Evolutionary conservation across 2,888 invertebrate species (phyloP).

Genomic region (Erebia aethiops): DNA sequence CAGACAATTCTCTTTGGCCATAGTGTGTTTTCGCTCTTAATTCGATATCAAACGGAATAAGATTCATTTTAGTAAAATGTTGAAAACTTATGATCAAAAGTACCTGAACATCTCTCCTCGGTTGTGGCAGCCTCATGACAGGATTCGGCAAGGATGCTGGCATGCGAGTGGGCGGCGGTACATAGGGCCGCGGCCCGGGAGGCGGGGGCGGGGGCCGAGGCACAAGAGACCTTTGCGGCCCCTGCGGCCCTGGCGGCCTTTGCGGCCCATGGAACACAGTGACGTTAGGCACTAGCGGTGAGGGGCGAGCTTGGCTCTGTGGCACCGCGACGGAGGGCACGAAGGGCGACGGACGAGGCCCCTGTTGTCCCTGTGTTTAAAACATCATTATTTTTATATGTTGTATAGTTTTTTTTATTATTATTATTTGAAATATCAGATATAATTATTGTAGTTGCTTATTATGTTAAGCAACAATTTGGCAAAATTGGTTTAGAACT

Average conservation of each 20-base stretch:
- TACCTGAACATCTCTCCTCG: constrained; percentile 74
- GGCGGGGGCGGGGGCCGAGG: constrained; percentile 43
- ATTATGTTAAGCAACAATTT: too few species aligned
- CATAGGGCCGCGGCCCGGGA: constrained; percentile 59
- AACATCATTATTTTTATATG: constrained; percentile 2
- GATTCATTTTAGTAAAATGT: too few species aligned
- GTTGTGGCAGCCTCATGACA: constrained; percentile 62
- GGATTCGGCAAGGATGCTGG: constrained; percentile 62
- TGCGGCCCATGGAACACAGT: constrained; percentile 21
- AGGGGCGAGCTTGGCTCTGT: constrained; percentile 28
- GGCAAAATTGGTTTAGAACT: too few species aligned
- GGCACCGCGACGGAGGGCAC: constrained; percentile 33
- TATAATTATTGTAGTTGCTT: too few species aligned
- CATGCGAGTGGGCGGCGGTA: constrained; percentile 70
- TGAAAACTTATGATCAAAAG: not conserved
- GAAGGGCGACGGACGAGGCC: constrained; percentile 43
- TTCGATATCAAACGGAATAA: too few species aligned
- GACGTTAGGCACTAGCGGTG: constrained; percentile 37
- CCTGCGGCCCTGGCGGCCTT: constrained; percentile 35
- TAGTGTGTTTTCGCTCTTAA: too few species aligned
- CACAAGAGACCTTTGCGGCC: constrained; percentile 37
- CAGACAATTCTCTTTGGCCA: too few species aligned
- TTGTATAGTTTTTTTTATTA: not conserved
- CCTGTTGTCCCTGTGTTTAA: constrained; percentile 19
- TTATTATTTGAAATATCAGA: too few species aligned